Conservation (phyloP, 2,888 invertebrate genomes). For the Metalampra italica region DNA sequence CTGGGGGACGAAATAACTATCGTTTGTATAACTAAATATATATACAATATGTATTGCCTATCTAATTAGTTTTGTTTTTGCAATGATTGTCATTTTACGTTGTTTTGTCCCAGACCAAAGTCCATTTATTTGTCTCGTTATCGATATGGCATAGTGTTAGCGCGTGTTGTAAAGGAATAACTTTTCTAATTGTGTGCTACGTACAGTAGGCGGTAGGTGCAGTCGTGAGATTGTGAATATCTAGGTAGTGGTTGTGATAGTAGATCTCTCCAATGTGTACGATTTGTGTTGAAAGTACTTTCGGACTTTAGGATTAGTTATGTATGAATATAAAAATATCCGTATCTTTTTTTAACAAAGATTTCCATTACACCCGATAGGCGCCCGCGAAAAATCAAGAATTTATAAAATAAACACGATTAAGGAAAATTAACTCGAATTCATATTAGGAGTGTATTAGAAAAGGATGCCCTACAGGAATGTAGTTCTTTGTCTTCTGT, state of each 20-base stretch:
- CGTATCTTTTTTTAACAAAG: too few relatives aligned
- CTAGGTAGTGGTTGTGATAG: slow-evolving; percentile 45
- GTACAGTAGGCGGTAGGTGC: slow-evolving; percentile 1
- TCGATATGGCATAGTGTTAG: not conserved
- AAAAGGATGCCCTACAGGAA: slow-evolving; percentile 12
- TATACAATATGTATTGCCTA: too few relatives aligned
- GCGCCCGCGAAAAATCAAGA: too few relatives aligned
- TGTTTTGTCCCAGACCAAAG: too few relatives aligned
- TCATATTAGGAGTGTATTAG: too few relatives aligned
- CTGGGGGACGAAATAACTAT: not conserved
- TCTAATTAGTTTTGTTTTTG: too few relatives aligned
- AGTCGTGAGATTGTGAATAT: slow-evolving; percentile 8
- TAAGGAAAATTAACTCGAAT: too few relatives aligned
- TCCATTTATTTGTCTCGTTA: not conserved
- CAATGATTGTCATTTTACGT: too few relatives aligned
- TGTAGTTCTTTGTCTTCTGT: slow-evolving; percentile 21
- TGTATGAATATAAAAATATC: too few relatives aligned
- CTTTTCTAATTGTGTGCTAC: slow-evolving; percentile 3
- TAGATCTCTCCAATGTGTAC: slow-evolving; percentile 36
- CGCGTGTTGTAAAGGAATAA: not conserved
- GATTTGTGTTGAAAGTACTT: not conserved
- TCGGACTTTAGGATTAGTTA: not conserved
- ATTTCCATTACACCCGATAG: too few relatives aligned
- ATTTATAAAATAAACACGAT: too few relatives aligned
- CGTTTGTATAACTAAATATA: not conserved